Evolutionary conservation across 1,140 invertebrate species (phyloP).

Genomic region (Maniola jurtina): DNA sequence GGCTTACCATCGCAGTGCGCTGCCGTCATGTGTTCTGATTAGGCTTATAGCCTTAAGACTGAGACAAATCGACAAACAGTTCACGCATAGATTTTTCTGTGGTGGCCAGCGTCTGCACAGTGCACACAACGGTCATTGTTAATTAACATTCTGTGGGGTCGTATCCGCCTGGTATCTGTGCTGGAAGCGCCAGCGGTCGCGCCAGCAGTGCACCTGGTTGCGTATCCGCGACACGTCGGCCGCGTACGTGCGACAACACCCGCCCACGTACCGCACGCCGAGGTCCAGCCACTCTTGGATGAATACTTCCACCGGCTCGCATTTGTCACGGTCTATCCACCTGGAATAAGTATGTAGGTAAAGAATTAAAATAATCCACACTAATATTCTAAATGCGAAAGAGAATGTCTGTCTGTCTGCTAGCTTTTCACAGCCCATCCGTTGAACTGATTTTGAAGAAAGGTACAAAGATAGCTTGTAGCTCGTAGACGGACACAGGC

Average conservation of each 20-base stretch:
- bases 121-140: neutral
- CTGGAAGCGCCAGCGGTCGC: conserved; percentile 62
- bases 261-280: conserved; percentile 83
- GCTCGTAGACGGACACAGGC: too few species aligned
- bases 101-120: conserved; percentile 8
- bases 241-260: conserved; percentile 85
- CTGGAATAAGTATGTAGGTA: conserved; percentile 44
- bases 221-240: conserved; percentile 80
- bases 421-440: too few species aligned
- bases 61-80: neutral
- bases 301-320: conserved; percentile 79
- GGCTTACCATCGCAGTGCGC: too few species aligned
- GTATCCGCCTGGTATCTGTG: conserved; percentile 36
- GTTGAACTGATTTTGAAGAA: too few species aligned
- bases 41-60: too few species aligned
- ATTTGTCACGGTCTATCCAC: conserved; percentile 81
- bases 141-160: conserved; percentile 19
- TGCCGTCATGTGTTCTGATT: too few species aligned
- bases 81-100: neutral
- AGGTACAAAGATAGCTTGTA: too few species aligned
- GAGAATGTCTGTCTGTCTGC: too few species aligned
- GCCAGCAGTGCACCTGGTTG: conserved; percentile 79
- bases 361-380: neutral
- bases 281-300: conserved; percentile 82
- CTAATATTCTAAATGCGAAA: too few species aligned